A percentile compares a stretch with the other conserved stretches of the same genome.
Conservation (phyloP, 2,888 invertebrate species). For the Xanthostigma xanthostigma region DNA sequence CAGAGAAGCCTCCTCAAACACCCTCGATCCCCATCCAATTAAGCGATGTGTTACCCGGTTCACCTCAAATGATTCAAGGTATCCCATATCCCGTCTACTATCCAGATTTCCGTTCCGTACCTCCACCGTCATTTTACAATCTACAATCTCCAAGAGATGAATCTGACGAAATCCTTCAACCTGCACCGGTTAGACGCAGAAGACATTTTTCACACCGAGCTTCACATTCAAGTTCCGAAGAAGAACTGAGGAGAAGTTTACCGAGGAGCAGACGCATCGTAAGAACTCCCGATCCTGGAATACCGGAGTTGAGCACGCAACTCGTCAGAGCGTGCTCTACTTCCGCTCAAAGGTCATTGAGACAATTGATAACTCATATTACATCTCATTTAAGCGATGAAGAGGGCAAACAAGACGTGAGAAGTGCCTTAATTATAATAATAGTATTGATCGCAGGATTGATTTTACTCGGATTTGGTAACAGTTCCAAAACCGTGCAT, state of each 20-base stretch:
- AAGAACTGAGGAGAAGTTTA: not conserved
- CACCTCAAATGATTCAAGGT: slow-evolving; percentile 10
- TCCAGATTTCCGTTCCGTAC: slow-evolving; percentile 24
- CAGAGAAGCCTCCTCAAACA: not conserved
- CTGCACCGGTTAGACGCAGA: slow-evolving; percentile 32
- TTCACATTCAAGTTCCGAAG: slow-evolving; percentile 13
- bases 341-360: slow-evolving; percentile 45
- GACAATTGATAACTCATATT: slow-evolving; percentile 51
- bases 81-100: slow-evolving; percentile 18
- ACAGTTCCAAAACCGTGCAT: slow-evolving; percentile 50
- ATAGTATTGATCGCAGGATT: slow-evolving; percentile 64
- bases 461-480: slow-evolving; percentile 57
- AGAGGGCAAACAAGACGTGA: slow-evolving; percentile 55
- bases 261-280: slow-evolving; percentile 9
- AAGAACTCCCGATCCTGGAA: slow-evolving; percentile 42
- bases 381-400: slow-evolving; percentile 42
- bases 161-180: slow-evolving; percentile 25
- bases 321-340: slow-evolving; percentile 53
- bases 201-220: slow-evolving; percentile 25
- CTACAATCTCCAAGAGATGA: slow-evolving; percentile 24
- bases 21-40: too few relatives aligned
- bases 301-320: slow-evolving; percentile 54
- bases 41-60: not conserved
- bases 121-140: slow-evolving; percentile 27
- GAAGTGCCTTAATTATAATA: slow-evolving; percentile 63